Evolutionary conservation across 2,797 vertebrate species (phyloP), one percentile per base, ranked within the genome.

Genomic region (Caiman crocodilus): DNA sequence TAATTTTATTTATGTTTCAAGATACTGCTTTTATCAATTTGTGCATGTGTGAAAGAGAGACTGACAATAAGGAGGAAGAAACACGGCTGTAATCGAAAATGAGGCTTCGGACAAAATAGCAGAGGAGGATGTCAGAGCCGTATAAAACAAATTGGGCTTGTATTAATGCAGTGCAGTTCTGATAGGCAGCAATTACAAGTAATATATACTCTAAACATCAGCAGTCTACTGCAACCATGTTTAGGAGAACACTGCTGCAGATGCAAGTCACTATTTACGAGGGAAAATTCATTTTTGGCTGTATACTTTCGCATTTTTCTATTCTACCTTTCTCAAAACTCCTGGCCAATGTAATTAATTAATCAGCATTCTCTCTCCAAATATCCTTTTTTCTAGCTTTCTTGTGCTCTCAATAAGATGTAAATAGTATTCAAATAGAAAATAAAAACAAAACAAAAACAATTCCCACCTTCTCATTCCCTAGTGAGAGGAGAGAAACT

Each of bases 1-100:
- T 96, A 89, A 89, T 91, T 95, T 96, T 95, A 96, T 96, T 97
- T 96, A 94, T 88, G 91, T 73, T 94, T 92, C 89, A 90, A 93
- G 92, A 87, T 4, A 71, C 76, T 95, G 87, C 83, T 95, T 95
- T 96, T 94, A 96, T 94, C 95, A 90, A 93, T 82, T 92, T 89
- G 63, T 50, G 76, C 83, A 28, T 3, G 42, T 88, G 61, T 42
- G 1, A 60, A 28, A 74, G 50, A 83, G 79, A 95, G 85, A 94
- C 4, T 23, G 69, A 64, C 74, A 90, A 60, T 79, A 88, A 92
- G 76, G 71, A 84, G 71, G 67, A 69, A 80, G 82, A 90, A 92
- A 90, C 90, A 94, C 23, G 87, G 91, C 0, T 87, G 79, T 57
- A 88, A 78, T 94, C 88, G 73, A 65, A 60, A 95, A 95, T 81